Conservation (phyloP, 2,113 vertebrate genomes). For the Spilogale gracilis region DNA sequence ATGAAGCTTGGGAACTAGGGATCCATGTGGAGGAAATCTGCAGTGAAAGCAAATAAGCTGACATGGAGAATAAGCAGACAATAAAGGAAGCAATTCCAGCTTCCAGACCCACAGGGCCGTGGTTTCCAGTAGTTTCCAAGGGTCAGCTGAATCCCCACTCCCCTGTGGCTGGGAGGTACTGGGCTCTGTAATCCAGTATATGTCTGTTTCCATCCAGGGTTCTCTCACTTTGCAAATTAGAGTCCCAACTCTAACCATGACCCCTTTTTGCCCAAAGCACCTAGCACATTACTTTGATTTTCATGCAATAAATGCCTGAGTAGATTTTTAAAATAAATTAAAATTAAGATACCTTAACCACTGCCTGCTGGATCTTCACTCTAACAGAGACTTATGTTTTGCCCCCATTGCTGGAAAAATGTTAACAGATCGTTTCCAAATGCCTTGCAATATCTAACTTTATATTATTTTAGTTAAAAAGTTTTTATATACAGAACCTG, state of each 20-base stretch:
- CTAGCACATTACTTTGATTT: background rate
- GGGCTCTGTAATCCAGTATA: background rate
- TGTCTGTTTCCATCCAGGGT: background rate
- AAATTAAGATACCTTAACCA: background rate
- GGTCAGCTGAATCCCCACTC: background rate
- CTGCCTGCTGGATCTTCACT: background rate
- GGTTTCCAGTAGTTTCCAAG: background rate
- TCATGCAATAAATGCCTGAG: background rate
- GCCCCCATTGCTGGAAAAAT: background rate
- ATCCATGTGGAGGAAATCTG: background rate
- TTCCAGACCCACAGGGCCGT: background rate
- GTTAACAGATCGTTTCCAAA: conserved; percentile 45
- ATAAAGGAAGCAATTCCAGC: background rate
- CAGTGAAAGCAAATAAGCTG: background rate
- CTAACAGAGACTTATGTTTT: background rate
- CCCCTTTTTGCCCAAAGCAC: background rate
- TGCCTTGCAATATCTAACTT: background rate
- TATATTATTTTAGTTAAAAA: background rate
- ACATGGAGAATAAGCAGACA: background rate
- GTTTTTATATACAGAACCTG: background rate
- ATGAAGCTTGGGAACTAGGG: background rate
- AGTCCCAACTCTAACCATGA: background rate
- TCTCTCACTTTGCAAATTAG: conserved; percentile 23
- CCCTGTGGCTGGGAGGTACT: background rate
- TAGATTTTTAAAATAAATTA: background rate